Evolutionary conservation across 23 tunicate species (phyloP).

Genomic region (Halocynthia roretzi): DNA sequence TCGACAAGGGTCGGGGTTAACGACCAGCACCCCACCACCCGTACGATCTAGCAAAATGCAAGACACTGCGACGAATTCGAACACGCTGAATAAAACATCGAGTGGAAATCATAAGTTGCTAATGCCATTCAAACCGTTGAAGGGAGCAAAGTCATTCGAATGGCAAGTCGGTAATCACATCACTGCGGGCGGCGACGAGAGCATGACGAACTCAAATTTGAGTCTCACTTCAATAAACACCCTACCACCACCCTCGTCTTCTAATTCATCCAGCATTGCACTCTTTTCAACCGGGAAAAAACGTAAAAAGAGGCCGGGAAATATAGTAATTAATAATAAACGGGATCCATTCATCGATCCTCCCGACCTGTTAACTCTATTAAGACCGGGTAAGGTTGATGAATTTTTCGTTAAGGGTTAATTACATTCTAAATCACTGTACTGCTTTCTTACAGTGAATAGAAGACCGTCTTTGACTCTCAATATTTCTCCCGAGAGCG

Average conservation of each 20-base stretch:
- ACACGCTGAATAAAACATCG: slow-evolving; percentile 29
- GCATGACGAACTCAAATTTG: slow-evolving; percentile 45
- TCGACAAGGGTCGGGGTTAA: slow-evolving; percentile 4
- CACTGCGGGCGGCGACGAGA: slow-evolving; percentile 1
- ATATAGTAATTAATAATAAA: slow-evolving; percentile 17
- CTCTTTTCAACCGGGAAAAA: slow-evolving; percentile 19
- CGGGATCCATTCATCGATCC: too few species aligned
- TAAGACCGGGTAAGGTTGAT: too few species aligned
- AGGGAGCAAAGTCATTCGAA: slow-evolving; percentile 49
- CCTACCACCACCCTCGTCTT: slow-evolving; percentile 31
- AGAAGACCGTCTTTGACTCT: slow-evolving; percentile 16
- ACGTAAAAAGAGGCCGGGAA: slow-evolving; percentile 26
- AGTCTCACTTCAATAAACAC: slow-evolving; percentile 53
- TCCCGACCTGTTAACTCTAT: too few species aligned
- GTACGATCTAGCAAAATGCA: background rate
- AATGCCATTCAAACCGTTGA: slow-evolving; percentile 40
- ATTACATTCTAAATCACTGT: background rate
- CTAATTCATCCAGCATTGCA: background rate
- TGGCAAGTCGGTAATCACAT: slow-evolving; percentile 54
- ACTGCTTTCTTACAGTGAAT: background rate
- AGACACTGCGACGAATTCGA: background rate
- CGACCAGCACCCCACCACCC: background rate
- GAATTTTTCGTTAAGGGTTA: too few species aligned
- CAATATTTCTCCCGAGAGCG: slow-evolving; percentile 4
- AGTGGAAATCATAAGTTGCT: slow-evolving; percentile 41